These are phyloP conservation scores for Phoxinus dragarum DNA, from an alignment of 2,797 vertebrate genomes.

Conservation along the genomic window DNA sequence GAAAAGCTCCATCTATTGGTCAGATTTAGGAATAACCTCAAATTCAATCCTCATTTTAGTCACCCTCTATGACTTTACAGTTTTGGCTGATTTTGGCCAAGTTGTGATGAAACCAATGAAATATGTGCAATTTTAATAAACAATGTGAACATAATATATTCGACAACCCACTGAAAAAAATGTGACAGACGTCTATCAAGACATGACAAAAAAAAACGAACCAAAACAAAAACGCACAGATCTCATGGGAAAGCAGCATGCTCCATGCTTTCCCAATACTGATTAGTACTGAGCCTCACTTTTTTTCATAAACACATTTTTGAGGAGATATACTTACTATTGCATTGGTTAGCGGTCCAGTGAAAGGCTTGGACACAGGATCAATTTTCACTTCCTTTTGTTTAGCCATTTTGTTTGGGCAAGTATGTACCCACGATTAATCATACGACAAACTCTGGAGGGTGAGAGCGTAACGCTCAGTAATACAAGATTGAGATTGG, in stretches of 20 bases:
- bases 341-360: conserved; percentile 92
- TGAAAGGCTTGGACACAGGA: conserved; percentile 94
- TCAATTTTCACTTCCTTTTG: conserved; percentile 96
- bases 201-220: neutral
- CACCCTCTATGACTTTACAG: conserved; percentile 19
- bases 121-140: neutral
- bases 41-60: neutral
- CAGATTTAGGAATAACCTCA: neutral
- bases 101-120: conserved; percentile 11
- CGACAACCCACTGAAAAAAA: conserved; percentile 32
- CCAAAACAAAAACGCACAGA: conserved; percentile 33
- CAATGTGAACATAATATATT: neutral
- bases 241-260: conserved; percentile 61
- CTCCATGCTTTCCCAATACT: conserved; percentile 59
- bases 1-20: conserved; percentile 50
- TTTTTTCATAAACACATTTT: conserved; percentile 68
- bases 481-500: conserved; percentile 88
- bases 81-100: neutral
- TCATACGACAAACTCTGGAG: conserved; percentile 93
- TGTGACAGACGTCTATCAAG: conserved; percentile 21
- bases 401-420: conserved; percentile 80
- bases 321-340: conserved; percentile 96
- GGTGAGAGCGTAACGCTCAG: conserved; percentile 75
- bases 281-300: conserved; percentile 57
- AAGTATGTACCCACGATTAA: conserved; percentile 92